A percentile compares a stretch with the other conserved stretches of the same genome.
phyloP scores from a whole-genome alignment of 2,888 invertebrate species.

The Craniophora ligustri region DNA sequence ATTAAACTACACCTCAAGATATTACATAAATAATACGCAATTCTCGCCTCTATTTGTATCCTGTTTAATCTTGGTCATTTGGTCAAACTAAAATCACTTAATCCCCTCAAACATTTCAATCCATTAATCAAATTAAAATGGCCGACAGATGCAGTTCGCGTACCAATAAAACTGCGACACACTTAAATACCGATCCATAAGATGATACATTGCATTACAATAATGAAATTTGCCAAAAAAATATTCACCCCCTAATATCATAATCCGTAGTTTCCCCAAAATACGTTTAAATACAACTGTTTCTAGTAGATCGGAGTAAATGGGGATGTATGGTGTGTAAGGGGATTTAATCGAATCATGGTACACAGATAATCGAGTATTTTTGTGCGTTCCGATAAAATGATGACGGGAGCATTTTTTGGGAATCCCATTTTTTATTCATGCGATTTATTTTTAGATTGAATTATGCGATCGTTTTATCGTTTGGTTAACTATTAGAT shows the following conservation, averaged over 20 bases:
- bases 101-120: constrained; percentile 4
- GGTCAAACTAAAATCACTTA: constrained; percentile 5
- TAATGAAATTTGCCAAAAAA: constrained; percentile 74
- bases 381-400: constrained; percentile 68
- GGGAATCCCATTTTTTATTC: constrained; percentile 28
- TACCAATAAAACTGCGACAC: constrained; percentile 46
- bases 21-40: too few species aligned
- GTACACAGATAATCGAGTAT: constrained; percentile 75
- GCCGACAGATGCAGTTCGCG: constrained; percentile 43
- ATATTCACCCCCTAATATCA: constrained; percentile 72
- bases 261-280: constrained; percentile 69
- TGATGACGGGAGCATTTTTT: constrained; percentile 34
- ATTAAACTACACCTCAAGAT: too few species aligned
- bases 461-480: not conserved
- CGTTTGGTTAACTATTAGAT: too few species aligned
- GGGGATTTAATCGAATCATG: constrained; percentile 81
- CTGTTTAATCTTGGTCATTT: not conserved
- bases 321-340: constrained; percentile 58
- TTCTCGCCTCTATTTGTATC: too few species aligned
- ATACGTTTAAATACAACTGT: constrained; percentile 79
- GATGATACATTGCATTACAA: constrained; percentile 67
- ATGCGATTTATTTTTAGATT: constrained; percentile 16
- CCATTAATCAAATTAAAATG: constrained; percentile 35
- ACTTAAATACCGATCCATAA: constrained; percentile 59
- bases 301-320: constrained; percentile 76